These are phyloP conservation scores for Acanthiza pusilla DNA, from an alignment of 2,797 vertebrate species.

Conservation along the genomic window DNA sequence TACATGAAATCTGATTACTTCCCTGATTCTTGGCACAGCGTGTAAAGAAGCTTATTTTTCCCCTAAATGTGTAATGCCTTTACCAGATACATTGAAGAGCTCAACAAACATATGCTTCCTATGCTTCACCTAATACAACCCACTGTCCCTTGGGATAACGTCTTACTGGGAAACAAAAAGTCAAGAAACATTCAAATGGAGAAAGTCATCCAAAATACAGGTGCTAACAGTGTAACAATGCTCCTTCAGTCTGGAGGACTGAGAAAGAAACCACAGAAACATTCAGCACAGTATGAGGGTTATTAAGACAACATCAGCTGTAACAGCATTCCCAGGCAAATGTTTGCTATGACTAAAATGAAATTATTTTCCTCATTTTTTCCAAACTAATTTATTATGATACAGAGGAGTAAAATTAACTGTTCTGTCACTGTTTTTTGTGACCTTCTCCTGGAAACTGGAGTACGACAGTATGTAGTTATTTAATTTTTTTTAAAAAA, in stretches of 20 bases:
- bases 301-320: not conserved
- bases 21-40: slow-evolving; percentile 29
- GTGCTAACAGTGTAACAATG: not conserved
- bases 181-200: not conserved
- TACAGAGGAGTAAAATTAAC: not conserved
- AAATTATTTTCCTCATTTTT: not conserved
- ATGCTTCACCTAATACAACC: slow-evolving; percentile 56
- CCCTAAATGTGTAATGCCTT: slow-evolving; percentile 57
- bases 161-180: not conserved
- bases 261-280: not conserved
- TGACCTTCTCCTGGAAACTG: not conserved
- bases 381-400: not conserved
- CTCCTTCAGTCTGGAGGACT: not conserved
- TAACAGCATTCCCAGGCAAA: not conserved
- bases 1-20: slow-evolving; percentile 63
- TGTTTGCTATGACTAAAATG: not conserved
- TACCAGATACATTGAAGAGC: slow-evolving; percentile 40
- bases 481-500: not conserved
- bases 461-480: not conserved
- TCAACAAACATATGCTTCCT: slow-evolving; percentile 64
- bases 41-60: slow-evolving; percentile 61
- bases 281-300: not conserved
- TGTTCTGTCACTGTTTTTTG: not conserved
- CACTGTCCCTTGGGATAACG: slow-evolving; percentile 44
- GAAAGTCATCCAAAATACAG: not conserved